phyloP scores from a whole-genome alignment of 2,113 vertebrate genomes.

The Leptosomus discolor region DNA sequence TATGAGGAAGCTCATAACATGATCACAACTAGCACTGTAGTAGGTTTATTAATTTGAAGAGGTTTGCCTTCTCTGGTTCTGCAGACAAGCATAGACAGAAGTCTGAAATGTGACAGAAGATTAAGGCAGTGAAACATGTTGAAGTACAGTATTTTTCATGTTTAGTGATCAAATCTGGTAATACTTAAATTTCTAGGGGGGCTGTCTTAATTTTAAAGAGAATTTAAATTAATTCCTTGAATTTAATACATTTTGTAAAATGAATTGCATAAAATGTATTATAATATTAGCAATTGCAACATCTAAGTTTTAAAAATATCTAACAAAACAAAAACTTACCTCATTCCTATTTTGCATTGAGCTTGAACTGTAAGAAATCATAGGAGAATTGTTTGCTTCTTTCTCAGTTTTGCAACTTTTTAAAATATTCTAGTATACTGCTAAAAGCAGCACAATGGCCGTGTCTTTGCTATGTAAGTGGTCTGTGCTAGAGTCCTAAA shows the following conservation, averaged over 20 bases:
- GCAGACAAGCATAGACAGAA: background rate
- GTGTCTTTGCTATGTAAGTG: background rate
- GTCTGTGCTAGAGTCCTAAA: background rate
- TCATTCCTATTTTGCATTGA: background rate
- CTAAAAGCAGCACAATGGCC: background rate
- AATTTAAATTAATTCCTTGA: background rate
- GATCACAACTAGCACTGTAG: background rate
- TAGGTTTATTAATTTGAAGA: background rate
- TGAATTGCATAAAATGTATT: background rate
- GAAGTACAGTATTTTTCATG: background rate
- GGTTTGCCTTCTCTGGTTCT: background rate
- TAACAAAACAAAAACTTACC: background rate
- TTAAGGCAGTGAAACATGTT: background rate
- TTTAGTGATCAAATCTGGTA: background rate
- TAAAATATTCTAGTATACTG: background rate
- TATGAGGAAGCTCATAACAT: background rate
- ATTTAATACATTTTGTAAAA: background rate
- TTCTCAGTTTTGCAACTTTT: background rate
- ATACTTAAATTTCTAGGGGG: background rate
- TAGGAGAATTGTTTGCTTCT: background rate
- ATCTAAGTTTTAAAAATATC: background rate
- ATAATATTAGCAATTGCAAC: background rate
- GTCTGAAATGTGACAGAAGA: background rate
- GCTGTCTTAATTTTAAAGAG: background rate
- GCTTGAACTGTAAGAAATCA: background rate